Evolutionary conservation across 2,888 invertebrate genomes (phyloP).

Genomic region (Torymus aiolomorphi): DNA sequence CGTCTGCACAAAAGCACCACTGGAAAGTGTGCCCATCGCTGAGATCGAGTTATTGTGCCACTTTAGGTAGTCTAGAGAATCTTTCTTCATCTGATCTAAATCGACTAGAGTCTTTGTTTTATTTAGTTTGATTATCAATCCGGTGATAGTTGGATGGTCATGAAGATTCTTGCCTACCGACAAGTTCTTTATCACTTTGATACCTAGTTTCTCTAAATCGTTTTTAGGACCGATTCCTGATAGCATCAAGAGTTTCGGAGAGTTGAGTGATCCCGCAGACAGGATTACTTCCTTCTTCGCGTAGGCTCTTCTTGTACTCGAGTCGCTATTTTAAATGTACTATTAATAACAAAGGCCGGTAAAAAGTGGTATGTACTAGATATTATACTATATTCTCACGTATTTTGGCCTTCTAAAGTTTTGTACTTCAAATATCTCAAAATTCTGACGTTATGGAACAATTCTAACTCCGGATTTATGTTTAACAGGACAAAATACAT

Average conservation of each 20-base stretch:
- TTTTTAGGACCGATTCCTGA: constrained; percentile 22
- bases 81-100: neutral
- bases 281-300: constrained; percentile 29
- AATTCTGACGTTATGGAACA: too few relatives aligned
- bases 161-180: constrained; percentile 31
- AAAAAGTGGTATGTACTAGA: too few relatives aligned
- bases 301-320: neutral
- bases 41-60: neutral
- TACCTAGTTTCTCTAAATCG: constrained; percentile 3
- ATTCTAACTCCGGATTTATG: too few relatives aligned
- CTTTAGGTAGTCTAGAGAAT: constrained; percentile 3
- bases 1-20: neutral
- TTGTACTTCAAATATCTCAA: too few relatives aligned
- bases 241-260: constrained; percentile 35
- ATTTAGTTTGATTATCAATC: neutral
- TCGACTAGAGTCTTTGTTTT: neutral
- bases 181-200: constrained; percentile 15
- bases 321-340: too few relatives aligned
- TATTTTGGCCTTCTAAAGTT: too few relatives aligned
- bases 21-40: neutral
- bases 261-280: constrained; percentile 21
- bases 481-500: too few relatives aligned
- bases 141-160: constrained; percentile 5
- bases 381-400: too few relatives aligned
- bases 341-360: too few relatives aligned